Evolutionary conservation across 2,888 invertebrate species (phyloP), one percentile per base, ranked within the genome.

Genomic region (Bembecia ichneumoniformis): DNA sequence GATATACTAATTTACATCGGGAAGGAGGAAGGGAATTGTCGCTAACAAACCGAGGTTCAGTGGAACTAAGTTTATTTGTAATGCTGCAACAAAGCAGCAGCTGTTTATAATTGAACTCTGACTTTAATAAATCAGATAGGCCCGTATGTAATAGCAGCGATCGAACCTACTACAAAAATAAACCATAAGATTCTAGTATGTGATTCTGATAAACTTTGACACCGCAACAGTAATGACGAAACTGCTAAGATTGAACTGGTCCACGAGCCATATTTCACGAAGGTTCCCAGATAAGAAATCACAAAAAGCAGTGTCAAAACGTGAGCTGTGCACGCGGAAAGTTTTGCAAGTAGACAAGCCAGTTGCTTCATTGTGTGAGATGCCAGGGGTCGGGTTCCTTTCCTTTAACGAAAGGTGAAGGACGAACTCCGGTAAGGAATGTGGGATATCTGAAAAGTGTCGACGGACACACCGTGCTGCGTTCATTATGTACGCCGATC

Each of bases 331-430:
- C 63, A 59, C 66, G 65, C 70, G 72, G 74, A 75, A 76, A 75
- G 77, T 81, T 73, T 79, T 80, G 82, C 68, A 78, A 81, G 73
- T 70, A 66, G 63, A 66, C 63, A 64, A 61, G 62, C 64, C 59
- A 66, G 67, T 73, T 68, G 62, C 62, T 54, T 65, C 71, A 77
- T 73, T 75, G 76, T 77, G 67, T 70, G 67, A 67, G 69, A 70
- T 64, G 71, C 65, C 72, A 64, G 62, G 64, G 69, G 63, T 69
- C 46, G 46, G 11, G 46, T 34, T 71, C 74, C 72, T 75, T 74
- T 76, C 74, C 66, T 72, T 73, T 70, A 62, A 58, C 59, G 62
- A 83, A 82, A 83, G 79, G 82, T 81, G 82, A 83, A 83, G 84
- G 83, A 77, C 76, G 51, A 17, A 16, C 15, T 36, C 60, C 45